These are phyloP conservation scores for Montipora sp. DNA, from an alignment of 64 coral and sea anemone genomes.

Conservation along the genomic window DNA sequence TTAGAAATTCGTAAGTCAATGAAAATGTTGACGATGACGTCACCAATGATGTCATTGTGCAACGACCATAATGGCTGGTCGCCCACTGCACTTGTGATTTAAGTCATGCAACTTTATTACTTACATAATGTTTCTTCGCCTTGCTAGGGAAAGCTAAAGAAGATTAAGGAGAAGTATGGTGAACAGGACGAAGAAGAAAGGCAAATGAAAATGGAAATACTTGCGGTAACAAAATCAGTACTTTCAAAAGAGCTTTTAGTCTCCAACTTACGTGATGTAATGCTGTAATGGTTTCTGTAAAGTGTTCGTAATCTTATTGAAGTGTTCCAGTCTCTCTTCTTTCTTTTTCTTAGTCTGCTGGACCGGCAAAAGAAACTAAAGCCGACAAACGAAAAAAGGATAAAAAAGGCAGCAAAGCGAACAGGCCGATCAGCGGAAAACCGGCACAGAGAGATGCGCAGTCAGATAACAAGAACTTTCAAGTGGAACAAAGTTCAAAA, in stretches of 20 bases:
- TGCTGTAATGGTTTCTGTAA: neutral
- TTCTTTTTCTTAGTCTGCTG: constrained; percentile 72
- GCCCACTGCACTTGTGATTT: too few relatives aligned
- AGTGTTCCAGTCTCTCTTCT: neutral
- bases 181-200: constrained; percentile 98
- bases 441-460: neutral
- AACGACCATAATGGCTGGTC: too few relatives aligned
- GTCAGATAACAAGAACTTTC: constrained; percentile 2
- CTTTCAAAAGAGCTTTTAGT: neutral
- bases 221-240: constrained; percentile 63
- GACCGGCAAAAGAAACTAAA: constrained; percentile 82
- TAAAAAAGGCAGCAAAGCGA: constrained; percentile 51
- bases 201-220: constrained; percentile 91
- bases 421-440: constrained; percentile 65
- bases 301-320: too few relatives aligned
- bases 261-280: neutral
- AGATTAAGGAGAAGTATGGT: constrained; percentile 98
- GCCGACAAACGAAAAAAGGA: constrained; percentile 84
- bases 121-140: neutral
- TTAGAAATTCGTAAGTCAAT: too few relatives aligned
- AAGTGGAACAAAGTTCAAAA: neutral
- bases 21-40: too few relatives aligned
- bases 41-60: too few relatives aligned
- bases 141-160: constrained; percentile 88
- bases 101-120: too few relatives aligned